Evolutionary conservation across 2,797 vertebrate genomes (phyloP).

Genomic region (Coluber constrictor): DNA sequence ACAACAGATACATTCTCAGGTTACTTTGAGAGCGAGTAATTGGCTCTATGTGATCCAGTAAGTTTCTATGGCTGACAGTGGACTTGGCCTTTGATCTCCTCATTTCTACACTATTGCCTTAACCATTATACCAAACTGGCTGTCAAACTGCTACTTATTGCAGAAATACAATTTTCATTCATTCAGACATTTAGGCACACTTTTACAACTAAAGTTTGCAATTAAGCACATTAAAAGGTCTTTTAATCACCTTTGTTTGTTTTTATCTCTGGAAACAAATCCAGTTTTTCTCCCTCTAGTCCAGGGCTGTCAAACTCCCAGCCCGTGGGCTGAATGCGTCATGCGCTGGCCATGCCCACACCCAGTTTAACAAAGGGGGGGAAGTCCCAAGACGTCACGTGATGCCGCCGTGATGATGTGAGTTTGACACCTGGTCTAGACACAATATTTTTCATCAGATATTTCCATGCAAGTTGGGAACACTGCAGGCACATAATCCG

Average conservation of each 20-base stretch:
- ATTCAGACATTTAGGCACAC: not conserved
- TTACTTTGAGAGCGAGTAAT: not conserved
- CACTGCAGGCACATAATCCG: not conserved
- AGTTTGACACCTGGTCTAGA: not conserved
- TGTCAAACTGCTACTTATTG: not conserved
- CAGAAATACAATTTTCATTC: not conserved
- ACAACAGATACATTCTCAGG: not conserved
- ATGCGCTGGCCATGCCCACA: too few relatives aligned
- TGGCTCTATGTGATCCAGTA: not conserved
- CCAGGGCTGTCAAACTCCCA: too few relatives aligned
- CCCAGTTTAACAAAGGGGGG: too few relatives aligned
- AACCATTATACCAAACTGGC: not conserved
- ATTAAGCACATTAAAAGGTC: not conserved
- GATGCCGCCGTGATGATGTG: too few relatives aligned
- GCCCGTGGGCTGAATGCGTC: accelerated
- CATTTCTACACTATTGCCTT: not conserved
- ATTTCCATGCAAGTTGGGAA: not conserved
- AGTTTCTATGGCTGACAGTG: not conserved
- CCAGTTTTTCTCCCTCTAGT: not conserved
- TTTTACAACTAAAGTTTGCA: not conserved
- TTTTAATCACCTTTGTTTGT: not conserved
- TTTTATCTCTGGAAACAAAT: not conserved
- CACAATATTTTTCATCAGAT: not conserved
- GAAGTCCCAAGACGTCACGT: too few relatives aligned
- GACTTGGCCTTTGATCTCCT: not conserved